Conservation (phyloP, 2,888 invertebrate genomes). For the Celastrina argiolus region DNA sequence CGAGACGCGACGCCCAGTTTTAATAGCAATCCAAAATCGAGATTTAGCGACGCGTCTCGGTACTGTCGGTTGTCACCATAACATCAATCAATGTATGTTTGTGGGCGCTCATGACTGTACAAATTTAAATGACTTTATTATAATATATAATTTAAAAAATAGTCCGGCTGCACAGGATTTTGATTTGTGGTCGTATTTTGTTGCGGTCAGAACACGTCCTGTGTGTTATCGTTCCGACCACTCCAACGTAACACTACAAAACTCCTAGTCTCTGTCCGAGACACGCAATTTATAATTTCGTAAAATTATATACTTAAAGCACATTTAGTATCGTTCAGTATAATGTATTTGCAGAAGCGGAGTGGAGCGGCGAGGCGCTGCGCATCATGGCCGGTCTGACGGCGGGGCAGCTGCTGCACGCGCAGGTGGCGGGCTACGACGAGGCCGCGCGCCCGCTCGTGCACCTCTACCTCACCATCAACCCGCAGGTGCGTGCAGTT, state of each 20-base stretch:
- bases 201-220: too few species aligned
- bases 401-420: slow-evolving; percentile 89
- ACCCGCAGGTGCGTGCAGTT: slow-evolving; percentile 79
- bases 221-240: too few species aligned
- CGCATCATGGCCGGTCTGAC: slow-evolving; percentile 88
- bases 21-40: too few species aligned
- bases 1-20: too few species aligned
- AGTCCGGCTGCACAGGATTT: too few species aligned
- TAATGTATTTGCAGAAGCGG: slow-evolving; percentile 53
- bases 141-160: not conserved
- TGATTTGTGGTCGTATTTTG: too few species aligned
- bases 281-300: too few species aligned
- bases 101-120: not conserved
- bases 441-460: slow-evolving; percentile 88
- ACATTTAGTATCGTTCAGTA: too few species aligned
- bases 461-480: slow-evolving; percentile 86
- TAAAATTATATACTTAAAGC: not conserved
- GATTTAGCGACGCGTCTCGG: too few species aligned
- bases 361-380: slow-evolving; percentile 88
- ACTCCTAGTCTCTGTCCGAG: too few species aligned
- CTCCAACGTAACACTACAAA: too few species aligned
- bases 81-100: not conserved
- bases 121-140: not conserved
- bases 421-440: slow-evolving; percentile 91
- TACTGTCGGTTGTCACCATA: too few species aligned